These are phyloP conservation scores for Petromus typicus DNA, from an alignment of 2,113 vertebrate genomes.

Conservation along the genomic window DNA sequence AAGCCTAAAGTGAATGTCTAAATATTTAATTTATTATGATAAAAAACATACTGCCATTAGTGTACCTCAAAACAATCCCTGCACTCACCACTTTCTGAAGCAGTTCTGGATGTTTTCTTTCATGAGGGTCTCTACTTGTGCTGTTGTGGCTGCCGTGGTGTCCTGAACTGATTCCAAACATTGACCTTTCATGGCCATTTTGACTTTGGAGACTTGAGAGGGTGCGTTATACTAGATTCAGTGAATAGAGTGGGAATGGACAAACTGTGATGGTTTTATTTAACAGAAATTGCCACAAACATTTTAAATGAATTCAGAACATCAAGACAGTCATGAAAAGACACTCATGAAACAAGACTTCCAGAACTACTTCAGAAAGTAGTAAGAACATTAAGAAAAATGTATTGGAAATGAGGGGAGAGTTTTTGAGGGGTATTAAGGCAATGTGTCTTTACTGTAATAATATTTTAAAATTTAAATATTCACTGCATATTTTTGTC, in stretches of 20 bases:
- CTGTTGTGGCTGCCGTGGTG: neutral
- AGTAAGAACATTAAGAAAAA: neutral
- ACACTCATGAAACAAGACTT: neutral
- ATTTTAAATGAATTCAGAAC: neutral
- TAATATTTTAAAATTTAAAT: neutral
- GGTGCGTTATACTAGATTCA: neutral
- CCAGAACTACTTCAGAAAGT: neutral
- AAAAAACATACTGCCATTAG: neutral
- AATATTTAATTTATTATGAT: neutral
- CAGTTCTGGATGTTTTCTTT: neutral
- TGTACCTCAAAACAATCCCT: neutral
- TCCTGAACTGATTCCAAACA: neutral
- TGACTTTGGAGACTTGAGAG: neutral
- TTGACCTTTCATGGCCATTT: neutral
- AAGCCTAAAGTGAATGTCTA: neutral
- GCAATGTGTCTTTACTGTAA: neutral
- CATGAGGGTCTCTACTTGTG: neutral
- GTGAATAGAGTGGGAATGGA: neutral
- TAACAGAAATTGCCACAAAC: neutral
- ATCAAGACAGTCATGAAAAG: neutral
- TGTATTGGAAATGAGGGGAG: neutral
- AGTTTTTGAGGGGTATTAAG: neutral
- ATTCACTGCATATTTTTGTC: neutral
- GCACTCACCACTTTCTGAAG: neutral
- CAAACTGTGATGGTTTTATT: neutral